Base-by-base conservation (phyloP, 1,140 invertebrate genomes). In the Penaeus vannamei region DNA sequence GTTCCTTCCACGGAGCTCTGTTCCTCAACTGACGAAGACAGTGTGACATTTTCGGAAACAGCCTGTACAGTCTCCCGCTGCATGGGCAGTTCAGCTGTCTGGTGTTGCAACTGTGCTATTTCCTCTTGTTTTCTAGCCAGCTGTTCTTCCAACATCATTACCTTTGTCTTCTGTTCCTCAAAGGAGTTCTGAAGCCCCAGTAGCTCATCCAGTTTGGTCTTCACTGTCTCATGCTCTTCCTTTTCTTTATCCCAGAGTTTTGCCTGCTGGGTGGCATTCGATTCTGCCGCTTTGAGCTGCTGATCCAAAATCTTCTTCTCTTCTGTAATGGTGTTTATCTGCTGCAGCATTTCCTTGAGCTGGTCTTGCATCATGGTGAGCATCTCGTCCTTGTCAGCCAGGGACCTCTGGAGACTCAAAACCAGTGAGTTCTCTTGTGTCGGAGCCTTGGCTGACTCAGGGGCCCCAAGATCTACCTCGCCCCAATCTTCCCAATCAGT, bases 371-470 rank as follows among this genome's bases (percentile, higher is more conserved):
- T 87, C 83, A 90, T 81, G 26, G 60, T 81, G 29, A 90, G 62
- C 85, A 87, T 81, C 60, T 90, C 83, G 69, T 90, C 90, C 64
- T 90, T 90, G n/a, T 90, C 90, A n/a, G 82, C 82, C 69, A 90
- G 60, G 4, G 85, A 72, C 53, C 84, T 87, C 76, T 88, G 82
- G 26, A 90, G 84, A 53, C 29, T 90, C 14, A 22, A 64, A 23
- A 90, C 59, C n/a, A 82, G 14, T 22, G 84, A 69, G 59, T 83
- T 86, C 69, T 69, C 79, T n/a, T 53, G 23, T 19, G 20, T n/a
- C 2, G 72, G 72, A 22, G 72, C 83, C 29, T 66, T 62, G 20
- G 83, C 17, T 23, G 46, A 22, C 4, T 84, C 82, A 36, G 90
- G 86, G 60, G 85, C 69, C 29, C 91, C 91, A 14, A 91, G 64